A percentile compares a stretch with the other conserved stretches of the same genome.
Conservation (phyloP, 2,797 vertebrate genomes). For the Myoxocephalus aenaeus region DNA sequence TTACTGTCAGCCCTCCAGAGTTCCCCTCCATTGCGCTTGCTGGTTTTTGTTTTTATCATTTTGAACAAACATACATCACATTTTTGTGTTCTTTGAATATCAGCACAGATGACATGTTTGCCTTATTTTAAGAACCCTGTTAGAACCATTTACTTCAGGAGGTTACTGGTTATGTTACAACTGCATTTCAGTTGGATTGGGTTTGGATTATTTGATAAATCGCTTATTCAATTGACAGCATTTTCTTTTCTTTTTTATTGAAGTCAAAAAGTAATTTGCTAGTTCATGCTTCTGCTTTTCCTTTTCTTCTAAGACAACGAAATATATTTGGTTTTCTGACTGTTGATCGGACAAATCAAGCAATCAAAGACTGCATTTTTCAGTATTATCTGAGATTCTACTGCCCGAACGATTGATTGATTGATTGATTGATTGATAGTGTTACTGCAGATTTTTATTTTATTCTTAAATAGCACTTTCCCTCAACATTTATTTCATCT, state of each 20-base stretch:
- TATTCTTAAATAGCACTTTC: conserved; percentile 1
- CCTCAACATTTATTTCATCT: background rate
- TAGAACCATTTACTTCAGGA: background rate
- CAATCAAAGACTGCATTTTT: background rate
- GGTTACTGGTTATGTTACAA: background rate
- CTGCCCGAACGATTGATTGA: background rate
- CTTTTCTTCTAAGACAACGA: background rate
- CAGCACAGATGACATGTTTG: background rate
- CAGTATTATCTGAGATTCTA: background rate
- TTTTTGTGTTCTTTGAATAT: background rate
- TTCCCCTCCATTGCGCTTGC: background rate
- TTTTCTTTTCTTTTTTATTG: no score
- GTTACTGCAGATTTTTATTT: background rate
- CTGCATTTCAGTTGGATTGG: no score
- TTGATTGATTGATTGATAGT: background rate
- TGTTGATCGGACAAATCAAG: background rate
- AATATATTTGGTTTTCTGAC: background rate
- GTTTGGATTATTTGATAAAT: no score
- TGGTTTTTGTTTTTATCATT: background rate
- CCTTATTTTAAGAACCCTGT: conserved; percentile 1
- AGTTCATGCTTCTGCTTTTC: background rate
- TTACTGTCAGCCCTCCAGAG: background rate
- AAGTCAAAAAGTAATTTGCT: background rate
- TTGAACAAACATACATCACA: background rate
- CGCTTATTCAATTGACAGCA: no score